A percentile compares a stretch with the other conserved stretches of the same genome.
phyloP scores from a whole-genome alignment of 2,888 invertebrate genomes.

The Hetaerina titia region DNA sequence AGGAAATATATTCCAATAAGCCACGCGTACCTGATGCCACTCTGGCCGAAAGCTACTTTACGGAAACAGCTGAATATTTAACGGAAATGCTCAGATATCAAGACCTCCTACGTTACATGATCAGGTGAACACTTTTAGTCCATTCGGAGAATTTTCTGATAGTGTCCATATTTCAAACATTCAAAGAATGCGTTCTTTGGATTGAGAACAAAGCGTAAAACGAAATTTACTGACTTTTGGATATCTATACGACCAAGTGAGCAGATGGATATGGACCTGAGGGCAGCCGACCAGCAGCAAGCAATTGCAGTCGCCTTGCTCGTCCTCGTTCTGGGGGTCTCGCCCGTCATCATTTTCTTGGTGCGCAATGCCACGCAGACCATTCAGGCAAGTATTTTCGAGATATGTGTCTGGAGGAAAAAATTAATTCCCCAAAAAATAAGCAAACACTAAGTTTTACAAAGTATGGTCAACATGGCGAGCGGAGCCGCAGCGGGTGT shows the following conservation, averaged over 20 bases:
- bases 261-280: constrained; percentile 78
- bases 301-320: constrained; percentile 78
- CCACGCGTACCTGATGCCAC: constrained; percentile 69
- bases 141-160: no score
- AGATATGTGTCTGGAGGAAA: not conserved
- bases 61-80: constrained; percentile 72
- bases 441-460: not conserved
- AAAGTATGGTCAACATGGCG: no score
- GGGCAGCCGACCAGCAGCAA: constrained; percentile 73
- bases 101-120: constrained; percentile 71
- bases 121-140: constrained; percentile 71
- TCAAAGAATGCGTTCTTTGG: no score
- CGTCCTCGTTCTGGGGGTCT: constrained; percentile 78
- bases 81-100: constrained; percentile 73
- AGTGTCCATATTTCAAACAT: no score
- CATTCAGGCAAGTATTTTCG: constrained; percentile 78
- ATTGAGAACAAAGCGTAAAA: not conserved
- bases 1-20: constrained; percentile 71
- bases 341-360: constrained; percentile 80
- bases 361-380: constrained; percentile 79
- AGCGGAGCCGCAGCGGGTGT: no score
- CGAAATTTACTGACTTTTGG: not conserved
- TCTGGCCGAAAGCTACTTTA: constrained; percentile 72
- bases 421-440: not conserved
- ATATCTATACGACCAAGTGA: constrained; percentile 74